These are phyloP conservation scores for Hippocampus mohnikei DNA, from an alignment of 2,113 vertebrate species.

Conservation along the genomic window DNA sequence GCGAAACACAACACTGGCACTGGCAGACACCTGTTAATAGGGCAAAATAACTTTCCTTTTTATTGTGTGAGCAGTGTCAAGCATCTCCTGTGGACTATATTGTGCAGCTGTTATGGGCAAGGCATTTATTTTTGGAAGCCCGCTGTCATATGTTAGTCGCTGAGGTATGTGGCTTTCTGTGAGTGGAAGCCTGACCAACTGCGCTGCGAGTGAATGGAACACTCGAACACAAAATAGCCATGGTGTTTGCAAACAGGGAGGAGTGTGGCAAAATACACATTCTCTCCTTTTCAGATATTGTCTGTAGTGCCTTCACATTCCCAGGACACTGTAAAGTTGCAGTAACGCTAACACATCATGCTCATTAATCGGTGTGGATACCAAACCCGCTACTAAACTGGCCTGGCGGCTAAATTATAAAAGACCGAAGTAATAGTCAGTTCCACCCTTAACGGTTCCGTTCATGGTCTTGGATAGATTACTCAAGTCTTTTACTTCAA, in stretches of 20 bases:
- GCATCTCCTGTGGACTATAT: slow-evolving; percentile 19
- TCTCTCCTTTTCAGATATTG: neutral
- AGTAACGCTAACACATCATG: no score
- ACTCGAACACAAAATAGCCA: slow-evolving; percentile 9
- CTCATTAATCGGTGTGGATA: no score
- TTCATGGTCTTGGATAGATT: no score
- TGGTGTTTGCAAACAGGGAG: neutral
- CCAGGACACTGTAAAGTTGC: no score
- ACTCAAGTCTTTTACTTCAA: no score
- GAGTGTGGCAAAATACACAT: neutral
- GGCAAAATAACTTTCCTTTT: neutral
- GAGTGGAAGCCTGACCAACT: slow-evolving; percentile 37
- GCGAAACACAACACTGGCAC: neutral
- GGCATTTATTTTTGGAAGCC: slow-evolving; percentile 60
- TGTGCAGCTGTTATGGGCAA: slow-evolving; percentile 41
- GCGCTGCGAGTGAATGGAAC: slow-evolving; percentile 10
- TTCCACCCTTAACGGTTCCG: no score
- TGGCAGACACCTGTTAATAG: slow-evolving; percentile 2
- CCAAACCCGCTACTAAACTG: no score
- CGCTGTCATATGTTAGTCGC: slow-evolving; percentile 51
- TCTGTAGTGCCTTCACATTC: neutral
- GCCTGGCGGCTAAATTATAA: no score
- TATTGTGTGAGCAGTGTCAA: slow-evolving; percentile 12
- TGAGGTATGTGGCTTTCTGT: slow-evolving; percentile 53
- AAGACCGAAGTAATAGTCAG: no score